Evolutionary conservation across 2,888 invertebrate genomes (phyloP).

Genomic region (Oxyscelio sp.): DNA sequence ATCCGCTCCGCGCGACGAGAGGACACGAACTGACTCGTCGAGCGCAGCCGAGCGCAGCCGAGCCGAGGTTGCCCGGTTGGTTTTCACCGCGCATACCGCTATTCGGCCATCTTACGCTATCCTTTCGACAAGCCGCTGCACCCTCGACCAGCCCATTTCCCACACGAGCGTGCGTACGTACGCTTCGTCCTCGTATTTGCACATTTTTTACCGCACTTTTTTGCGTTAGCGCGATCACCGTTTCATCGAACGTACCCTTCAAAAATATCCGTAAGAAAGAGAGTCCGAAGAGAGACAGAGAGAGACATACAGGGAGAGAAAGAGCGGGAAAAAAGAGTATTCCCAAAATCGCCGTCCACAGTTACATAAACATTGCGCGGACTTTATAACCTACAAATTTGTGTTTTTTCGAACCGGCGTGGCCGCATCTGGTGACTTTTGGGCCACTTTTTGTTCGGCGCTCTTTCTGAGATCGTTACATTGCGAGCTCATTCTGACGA

Average conservation of each 20-base stretch:
- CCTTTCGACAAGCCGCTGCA: conserved; percentile 68
- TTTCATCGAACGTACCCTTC: conserved; percentile 60
- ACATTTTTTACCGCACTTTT: conserved; percentile 65
- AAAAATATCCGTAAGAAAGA: too few species aligned
- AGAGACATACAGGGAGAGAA: background rate
- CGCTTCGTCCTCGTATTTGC: conserved; percentile 59
- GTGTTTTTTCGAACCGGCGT: conserved; percentile 18
- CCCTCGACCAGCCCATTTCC: conserved; percentile 73
- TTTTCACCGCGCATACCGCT: conserved; percentile 76
- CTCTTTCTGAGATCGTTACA: background rate
- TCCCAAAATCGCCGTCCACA: conserved; percentile 35
- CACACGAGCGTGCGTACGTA: conserved; percentile 63
- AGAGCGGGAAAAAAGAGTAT: background rate
- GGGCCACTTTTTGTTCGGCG: background rate
- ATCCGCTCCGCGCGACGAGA: conserved; percentile 69
- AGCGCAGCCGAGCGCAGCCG: conserved; percentile 65
- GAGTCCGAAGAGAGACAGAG: background rate
- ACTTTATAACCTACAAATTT: conserved; percentile 54
- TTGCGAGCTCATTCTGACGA: too few species aligned
- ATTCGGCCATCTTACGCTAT: conserved; percentile 75
- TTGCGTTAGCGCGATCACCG: conserved; percentile 49
- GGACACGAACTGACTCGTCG: conserved; percentile 71
- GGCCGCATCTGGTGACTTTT: too few species aligned
- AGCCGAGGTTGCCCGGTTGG: conserved; percentile 74
- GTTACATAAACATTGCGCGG: conserved; percentile 56